These are phyloP conservation scores for Tetraneura akinire DNA, from an alignment of 1,140 invertebrate genomes.

Conservation along the genomic window DNA sequence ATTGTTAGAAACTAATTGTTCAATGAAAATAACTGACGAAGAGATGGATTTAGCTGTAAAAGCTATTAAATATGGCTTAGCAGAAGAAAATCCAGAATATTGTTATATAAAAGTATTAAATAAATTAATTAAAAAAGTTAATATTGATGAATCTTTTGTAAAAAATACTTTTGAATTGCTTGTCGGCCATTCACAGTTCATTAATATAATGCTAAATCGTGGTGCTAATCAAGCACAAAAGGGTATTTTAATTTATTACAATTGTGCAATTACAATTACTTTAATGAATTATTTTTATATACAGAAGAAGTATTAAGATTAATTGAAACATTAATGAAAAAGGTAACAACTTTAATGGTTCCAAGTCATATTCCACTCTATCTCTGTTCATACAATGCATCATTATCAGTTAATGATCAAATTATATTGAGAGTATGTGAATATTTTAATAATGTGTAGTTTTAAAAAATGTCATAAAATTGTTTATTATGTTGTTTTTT, in stretches of 20 bases:
- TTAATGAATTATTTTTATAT: background rate
- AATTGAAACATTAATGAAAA: constrained; percentile 42
- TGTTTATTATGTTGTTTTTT: constrained; percentile 33
- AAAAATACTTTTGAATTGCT: constrained; percentile 20
- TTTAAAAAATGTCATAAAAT: too few relatives aligned
- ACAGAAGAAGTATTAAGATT: constrained; percentile 42
- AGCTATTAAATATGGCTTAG: constrained; percentile 25
- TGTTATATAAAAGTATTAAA: constrained; percentile 18
- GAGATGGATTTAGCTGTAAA: background rate
- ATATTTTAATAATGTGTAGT: background rate
- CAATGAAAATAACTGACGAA: constrained; percentile 23
- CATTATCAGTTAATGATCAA: constrained; percentile 67
- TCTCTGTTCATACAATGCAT: constrained; percentile 72
- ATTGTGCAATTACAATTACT: background rate
- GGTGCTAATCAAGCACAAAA: constrained; percentile 11
- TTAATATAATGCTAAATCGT: constrained; percentile 39
- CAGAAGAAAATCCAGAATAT: constrained; percentile 21
- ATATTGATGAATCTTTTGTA: constrained; percentile 9
- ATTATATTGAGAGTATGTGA: constrained; percentile 62
- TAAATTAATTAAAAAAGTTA: constrained; percentile 20
- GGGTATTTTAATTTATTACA: background rate
- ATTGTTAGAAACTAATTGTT: constrained; percentile 20
- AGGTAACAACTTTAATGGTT: constrained; percentile 61
- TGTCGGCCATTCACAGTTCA: constrained; percentile 19
- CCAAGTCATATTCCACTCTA: constrained; percentile 69